Evolutionary conservation across 2,797 vertebrate genomes (phyloP), one percentile per base, ranked within the genome.

Genomic region (Eospalax fontanierii): DNA sequence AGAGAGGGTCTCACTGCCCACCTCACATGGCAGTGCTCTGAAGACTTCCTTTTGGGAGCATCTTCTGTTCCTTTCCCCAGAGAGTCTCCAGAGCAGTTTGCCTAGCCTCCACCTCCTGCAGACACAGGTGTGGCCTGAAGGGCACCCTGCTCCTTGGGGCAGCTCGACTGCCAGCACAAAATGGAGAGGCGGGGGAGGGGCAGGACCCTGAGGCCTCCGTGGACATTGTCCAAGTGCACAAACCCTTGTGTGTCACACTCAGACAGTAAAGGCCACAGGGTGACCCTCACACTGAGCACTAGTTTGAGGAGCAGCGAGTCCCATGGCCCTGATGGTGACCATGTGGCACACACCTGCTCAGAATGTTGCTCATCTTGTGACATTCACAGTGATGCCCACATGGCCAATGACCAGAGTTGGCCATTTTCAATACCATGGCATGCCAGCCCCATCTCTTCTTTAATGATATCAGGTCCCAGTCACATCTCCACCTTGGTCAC

Each of bases 11-110:
- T 9, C 19, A 2, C 54, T 75, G 21, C 28, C 30, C 57, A 2
- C 7, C 30, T 38, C 59, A 22, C 24, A 80, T 46, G 19, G 12
- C 65, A 0, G 0, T 0, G 0, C 70, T 87, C 40, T 46, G 46
- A 46, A 46, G 46, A 46, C 46, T 35, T 93, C 28, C 40, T 40
- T 82, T 9, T 63, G 87, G 85, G 82, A 92, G 40, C 43, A 19
- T n/a, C 33, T 79, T 46, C 84, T 38, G 10, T 85, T n/a, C 54
- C 40, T 79, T 22, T 63, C 66, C 35, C 38, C 1, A 2, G 35
- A 35, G 59, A 57, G 43, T 4, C 59, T 30, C 8, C 0, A 28
- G 79, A 63, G 84, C 38, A 22, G 28, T 43, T 28, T 68, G 5
- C 21, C 30, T 73, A 43, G 54, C 50, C 73, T 80, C 78, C 12